Percentiles rank a stretch among this genome's conserved stretches.
Conservation (phyloP, 2,888 invertebrate species). For the Tetropium fuscum region DNA sequence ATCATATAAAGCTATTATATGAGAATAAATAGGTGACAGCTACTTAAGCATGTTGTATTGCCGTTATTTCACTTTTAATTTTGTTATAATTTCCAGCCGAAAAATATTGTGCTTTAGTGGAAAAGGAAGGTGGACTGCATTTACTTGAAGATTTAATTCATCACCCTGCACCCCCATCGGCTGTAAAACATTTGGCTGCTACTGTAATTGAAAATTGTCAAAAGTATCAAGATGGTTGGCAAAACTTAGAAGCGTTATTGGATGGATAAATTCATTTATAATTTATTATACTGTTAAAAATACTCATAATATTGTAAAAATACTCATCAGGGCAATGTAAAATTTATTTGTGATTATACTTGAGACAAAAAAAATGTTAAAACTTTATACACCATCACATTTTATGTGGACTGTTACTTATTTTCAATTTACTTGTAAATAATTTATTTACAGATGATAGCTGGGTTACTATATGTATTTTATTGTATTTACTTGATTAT, state of each 20-base stretch:
- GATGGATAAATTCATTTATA: conserved; percentile 40
- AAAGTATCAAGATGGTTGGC: conserved; percentile 52
- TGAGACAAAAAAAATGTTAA: conserved; percentile 32
- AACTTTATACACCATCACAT: conserved; percentile 28
- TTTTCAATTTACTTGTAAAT: conserved; percentile 36
- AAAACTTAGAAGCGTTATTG: conserved; percentile 45
- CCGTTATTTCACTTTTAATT: not conserved
- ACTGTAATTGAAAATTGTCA: conserved; percentile 77
- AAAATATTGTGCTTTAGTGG: conserved; percentile 92
- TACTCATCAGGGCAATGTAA: conserved; percentile 47
- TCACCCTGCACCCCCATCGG: conserved; percentile 73
- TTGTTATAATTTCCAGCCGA: conserved; percentile 73
- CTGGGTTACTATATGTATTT: conserved; percentile 34
- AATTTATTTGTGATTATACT: conserved; percentile 42
- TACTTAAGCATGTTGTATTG: too few species aligned
- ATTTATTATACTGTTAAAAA: conserved; percentile 16
- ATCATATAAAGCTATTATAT: too few species aligned
- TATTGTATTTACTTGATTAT: conserved; percentile 33
- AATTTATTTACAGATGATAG: conserved; percentile 28
- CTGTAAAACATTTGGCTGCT: conserved; percentile 77
- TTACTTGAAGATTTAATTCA: conserved; percentile 76
- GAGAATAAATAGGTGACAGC: too few species aligned
- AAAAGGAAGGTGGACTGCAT: conserved; percentile 85
- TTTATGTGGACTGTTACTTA: conserved; percentile 39
- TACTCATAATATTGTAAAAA: conserved; percentile 37